Base-by-base conservation (phyloP, 2,113 vertebrate species). In the Sorex fumeus region DNA sequence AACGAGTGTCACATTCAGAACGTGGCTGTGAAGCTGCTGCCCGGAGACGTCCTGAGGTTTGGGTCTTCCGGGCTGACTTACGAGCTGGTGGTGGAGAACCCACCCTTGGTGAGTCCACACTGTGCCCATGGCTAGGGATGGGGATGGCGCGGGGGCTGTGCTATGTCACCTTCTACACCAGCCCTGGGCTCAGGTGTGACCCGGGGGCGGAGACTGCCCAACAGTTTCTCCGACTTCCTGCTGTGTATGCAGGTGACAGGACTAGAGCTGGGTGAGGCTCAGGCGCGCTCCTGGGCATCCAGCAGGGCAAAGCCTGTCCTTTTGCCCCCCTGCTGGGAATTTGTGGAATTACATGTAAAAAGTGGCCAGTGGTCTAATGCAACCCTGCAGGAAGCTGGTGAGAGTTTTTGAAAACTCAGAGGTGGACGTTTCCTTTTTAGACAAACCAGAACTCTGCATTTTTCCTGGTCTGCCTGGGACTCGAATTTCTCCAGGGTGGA, bases 1-100 rank as follows among this genome's bases (percentile, higher is more conserved):
- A 98, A 98, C 0, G 97, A 97, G 79, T 99, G 98, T 80, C 98
- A 97, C 88, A 97, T 98, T 60, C 98, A 98, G 95, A 99, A 98
- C 0, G 98, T 98, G 0, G 97, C 98, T 0, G 98, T 98, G 67
- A 96, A 94, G 88, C 97, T 98, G 91, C 82, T 95, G 0, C 96
- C 97, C 0, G 98, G 98, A 2, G 98, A 99, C 40, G 15, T 97
- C 78, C 96, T 99, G 95, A 92, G 97, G 77, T 99, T 98, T 0
- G 98, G 98, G 6, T 57, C 96, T 0, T 69, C 40, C 1, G 98
- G 98, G 36, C 93, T 96, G 0, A 50, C 96, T 83, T 98, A 98
- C 0, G 78, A 98, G 90, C 97, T 99, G 64, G 64, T 96, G 78
- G 45, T 98, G 7, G 98, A 98, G 19, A 97, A 84, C 64, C 72